phyloP scores from a whole-genome alignment of 2,797 vertebrate species.

The Natrix natrix region DNA sequence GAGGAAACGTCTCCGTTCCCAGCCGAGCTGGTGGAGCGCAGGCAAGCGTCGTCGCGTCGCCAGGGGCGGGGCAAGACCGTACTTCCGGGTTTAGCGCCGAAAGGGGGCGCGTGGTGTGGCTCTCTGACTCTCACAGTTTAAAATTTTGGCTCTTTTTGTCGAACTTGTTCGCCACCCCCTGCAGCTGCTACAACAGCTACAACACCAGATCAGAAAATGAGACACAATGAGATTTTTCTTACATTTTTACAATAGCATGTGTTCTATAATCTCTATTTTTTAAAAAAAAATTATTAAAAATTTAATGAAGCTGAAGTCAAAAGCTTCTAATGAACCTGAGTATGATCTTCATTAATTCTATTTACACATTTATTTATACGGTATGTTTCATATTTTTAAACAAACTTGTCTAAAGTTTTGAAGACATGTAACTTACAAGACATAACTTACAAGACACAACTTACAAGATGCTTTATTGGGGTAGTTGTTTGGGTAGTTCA shows the following conservation, averaged over 20 bases:
- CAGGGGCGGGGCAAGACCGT: no score
- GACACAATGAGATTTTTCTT: neutral
- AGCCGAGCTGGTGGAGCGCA: no score
- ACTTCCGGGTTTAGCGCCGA: no score
- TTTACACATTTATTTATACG: neutral
- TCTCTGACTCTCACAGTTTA: no score
- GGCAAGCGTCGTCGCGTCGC: no score
- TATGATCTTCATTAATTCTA: neutral
- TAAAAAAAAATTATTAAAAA: neutral
- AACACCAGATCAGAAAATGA: neutral
- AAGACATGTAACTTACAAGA: conserved; percentile 76
- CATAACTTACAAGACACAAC: conserved; percentile 52
- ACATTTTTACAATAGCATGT: neutral
- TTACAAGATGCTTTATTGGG: conserved; percentile 80
- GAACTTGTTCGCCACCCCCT: no score
- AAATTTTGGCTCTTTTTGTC: no score
- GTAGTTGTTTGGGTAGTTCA: conserved; percentile 82
- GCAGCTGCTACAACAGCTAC: neutral
- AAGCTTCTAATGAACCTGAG: neutral
- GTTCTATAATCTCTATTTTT: neutral
- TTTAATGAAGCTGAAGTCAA: neutral
- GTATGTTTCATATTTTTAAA: neutral
- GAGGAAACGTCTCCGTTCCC: no score
- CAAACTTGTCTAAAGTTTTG: neutral
- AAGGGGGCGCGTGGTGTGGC: no score